Conservation (phyloP, 2,113 vertebrate genomes). For the Hoplias malabaricus region DNA sequence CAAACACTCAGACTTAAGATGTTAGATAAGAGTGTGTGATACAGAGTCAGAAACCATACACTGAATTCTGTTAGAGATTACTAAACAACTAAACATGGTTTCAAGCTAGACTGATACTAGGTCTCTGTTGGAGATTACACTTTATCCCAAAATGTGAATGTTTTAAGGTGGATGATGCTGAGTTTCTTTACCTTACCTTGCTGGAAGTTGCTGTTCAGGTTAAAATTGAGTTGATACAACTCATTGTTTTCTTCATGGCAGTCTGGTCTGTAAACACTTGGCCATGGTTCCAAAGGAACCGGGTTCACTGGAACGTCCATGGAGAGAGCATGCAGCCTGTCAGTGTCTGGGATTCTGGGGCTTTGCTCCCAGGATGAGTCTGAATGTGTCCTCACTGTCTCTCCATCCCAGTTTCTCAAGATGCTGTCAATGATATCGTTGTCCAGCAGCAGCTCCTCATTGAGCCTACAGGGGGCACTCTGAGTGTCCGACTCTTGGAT, state of each 20-base stretch:
- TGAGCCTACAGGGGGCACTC: not conserved
- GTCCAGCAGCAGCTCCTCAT: slow-evolving; percentile 54
- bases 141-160: not conserved
- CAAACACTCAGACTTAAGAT: no score
- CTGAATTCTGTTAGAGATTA: no score
- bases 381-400: slow-evolving; percentile 18
- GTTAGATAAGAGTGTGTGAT: not conserved
- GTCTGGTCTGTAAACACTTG: slow-evolving; percentile 50
- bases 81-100: no score
- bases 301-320: slow-evolving; percentile 27
- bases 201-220: slow-evolving; percentile 55
- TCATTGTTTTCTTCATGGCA: slow-evolving; percentile 52
- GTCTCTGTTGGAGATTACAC: no score
- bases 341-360: not conserved
- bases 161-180: not conserved
- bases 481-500: slow-evolving; percentile 32
- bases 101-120: no score
- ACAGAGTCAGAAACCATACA: not conserved
- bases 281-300: slow-evolving; percentile 47
- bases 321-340: not conserved
- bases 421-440: slow-evolving; percentile 67
- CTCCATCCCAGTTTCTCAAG: slow-evolving; percentile 64
- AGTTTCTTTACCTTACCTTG: slow-evolving; percentile 57
- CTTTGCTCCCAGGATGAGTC: not conserved
- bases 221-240: slow-evolving; percentile 73